phyloP scores from a whole-genome alignment of 2,113 vertebrate genomes.

The Felis catus region DNA sequence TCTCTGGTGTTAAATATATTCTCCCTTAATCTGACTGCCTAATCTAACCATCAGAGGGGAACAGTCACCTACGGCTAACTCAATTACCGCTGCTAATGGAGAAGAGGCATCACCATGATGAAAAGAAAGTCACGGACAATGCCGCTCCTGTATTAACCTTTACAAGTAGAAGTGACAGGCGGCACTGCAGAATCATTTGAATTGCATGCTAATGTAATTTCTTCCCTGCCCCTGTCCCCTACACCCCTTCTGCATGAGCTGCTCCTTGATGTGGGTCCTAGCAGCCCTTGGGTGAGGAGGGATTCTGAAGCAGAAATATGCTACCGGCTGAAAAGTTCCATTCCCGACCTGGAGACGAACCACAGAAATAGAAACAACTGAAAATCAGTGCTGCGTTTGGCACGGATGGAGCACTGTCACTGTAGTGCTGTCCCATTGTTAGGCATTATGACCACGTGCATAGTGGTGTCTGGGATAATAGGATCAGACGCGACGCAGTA shows the following conservation, averaged over 20 bases:
- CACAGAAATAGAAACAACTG: not conserved
- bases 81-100: slow-evolving; percentile 71
- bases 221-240: not conserved
- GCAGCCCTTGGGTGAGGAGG: not conserved
- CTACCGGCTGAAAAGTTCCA: not conserved
- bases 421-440: not conserved
- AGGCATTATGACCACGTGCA: slow-evolving; percentile 3
- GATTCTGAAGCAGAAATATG: slow-evolving; percentile 19
- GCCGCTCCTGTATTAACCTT: slow-evolving; percentile 64
- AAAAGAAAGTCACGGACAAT: slow-evolving; percentile 57
- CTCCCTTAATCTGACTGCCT: slow-evolving; percentile 60
- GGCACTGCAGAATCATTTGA: slow-evolving; percentile 18
- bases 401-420: not conserved
- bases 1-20: slow-evolving; percentile 60
- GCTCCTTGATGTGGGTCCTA: not conserved
- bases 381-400: not conserved
- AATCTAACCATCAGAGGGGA: slow-evolving; percentile 52
- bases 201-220: slow-evolving; percentile 28
- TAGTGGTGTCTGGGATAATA: slow-evolving; percentile 47
- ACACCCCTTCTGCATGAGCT: not conserved
- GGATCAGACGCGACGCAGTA: slow-evolving; percentile 57
- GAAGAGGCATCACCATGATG: slow-evolving; percentile 51
- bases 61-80: slow-evolving; percentile 69
- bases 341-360: not conserved
- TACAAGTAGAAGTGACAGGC: not conserved